Evolutionary conservation across 2,888 invertebrate genomes (phyloP).

Genomic region (Cyclophora albipunctata): DNA sequence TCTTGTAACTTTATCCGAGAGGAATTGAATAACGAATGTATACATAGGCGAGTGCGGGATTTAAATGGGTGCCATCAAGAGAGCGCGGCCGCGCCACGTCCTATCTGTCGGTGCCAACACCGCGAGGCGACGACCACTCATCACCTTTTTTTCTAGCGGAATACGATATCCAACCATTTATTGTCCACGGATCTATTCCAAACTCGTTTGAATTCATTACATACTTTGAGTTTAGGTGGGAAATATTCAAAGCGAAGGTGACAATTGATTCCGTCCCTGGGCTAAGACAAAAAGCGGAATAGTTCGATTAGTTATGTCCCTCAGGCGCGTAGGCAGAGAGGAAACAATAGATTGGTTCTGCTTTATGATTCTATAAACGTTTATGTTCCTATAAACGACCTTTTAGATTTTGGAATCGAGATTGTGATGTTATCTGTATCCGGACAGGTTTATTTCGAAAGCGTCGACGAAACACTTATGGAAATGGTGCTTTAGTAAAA

Average conservation of each 20-base stretch:
- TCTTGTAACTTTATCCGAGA: slow-evolving; percentile 44
- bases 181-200: slow-evolving; percentile 50
- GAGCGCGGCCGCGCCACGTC: slow-evolving; percentile 34
- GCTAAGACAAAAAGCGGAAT: slow-evolving; percentile 67
- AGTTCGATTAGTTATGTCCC: slow-evolving; percentile 67
- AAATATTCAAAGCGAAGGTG: slow-evolving; percentile 61
- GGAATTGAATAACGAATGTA: slow-evolving; percentile 34
- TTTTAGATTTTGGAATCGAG: slow-evolving; percentile 64
- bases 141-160: slow-evolving; percentile 69
- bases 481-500: slow-evolving; percentile 33
- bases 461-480: slow-evolving; percentile 47
- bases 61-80: slow-evolving; percentile 42
- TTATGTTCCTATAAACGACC: slow-evolving; percentile 68
- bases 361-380: slow-evolving; percentile 74
- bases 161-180: slow-evolving; percentile 70
- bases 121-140: slow-evolving; percentile 52
- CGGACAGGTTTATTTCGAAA: slow-evolving; percentile 62
- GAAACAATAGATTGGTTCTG: slow-evolving; percentile 70
- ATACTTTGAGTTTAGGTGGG: slow-evolving; percentile 55
- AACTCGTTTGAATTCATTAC: slow-evolving; percentile 65
- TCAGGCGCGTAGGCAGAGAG: slow-evolving; percentile 58
- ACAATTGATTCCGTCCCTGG: slow-evolving; percentile 66
- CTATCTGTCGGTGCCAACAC: slow-evolving; percentile 60
- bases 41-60: slow-evolving; percentile 27
- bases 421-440: slow-evolving; percentile 62